A percentile compares a stretch with the other conserved stretches of the same genome.
Conservation (phyloP, 2,888 invertebrate genomes). For the Acleris holmiana region DNA sequence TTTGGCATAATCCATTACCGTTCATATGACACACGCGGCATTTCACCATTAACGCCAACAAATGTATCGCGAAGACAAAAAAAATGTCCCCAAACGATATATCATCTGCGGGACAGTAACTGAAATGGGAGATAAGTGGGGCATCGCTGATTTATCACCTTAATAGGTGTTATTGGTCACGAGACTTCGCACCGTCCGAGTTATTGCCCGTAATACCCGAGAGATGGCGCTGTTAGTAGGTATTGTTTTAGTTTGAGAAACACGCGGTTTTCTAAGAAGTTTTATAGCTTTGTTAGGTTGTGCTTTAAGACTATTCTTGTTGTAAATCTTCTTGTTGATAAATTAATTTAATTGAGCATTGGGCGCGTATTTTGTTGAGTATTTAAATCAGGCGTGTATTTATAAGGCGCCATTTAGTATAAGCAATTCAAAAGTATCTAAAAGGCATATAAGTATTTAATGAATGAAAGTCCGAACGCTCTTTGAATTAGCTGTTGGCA, state of each 20-base stretch:
- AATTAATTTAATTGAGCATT: no score
- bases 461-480: background rate
- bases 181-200: conserved; percentile 3
- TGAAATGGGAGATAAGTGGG: conserved; percentile 25
- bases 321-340: no score
- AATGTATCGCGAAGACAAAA: conserved; percentile 19
- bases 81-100: conserved; percentile 20
- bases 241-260: background rate
- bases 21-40: conserved; percentile 1
- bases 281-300: background rate
- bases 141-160: conserved; percentile 18
- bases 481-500: no score
- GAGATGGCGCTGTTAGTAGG: background rate
- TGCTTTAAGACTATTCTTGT: background rate
- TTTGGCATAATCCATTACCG: conserved; percentile 2
- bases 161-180: conserved; percentile 16
- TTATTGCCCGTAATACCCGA: background rate
- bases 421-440: background rate
- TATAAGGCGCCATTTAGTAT: background rate
- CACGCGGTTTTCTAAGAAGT: no score
- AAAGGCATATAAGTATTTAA: no score
- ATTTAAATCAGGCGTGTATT: no score
- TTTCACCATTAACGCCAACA: conserved; percentile 14
- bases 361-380: no score
- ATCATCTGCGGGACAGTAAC: conserved; percentile 21